phyloP scores from a whole-genome alignment of 2,888 invertebrate species.

The Hypomecis punctinalis region DNA sequence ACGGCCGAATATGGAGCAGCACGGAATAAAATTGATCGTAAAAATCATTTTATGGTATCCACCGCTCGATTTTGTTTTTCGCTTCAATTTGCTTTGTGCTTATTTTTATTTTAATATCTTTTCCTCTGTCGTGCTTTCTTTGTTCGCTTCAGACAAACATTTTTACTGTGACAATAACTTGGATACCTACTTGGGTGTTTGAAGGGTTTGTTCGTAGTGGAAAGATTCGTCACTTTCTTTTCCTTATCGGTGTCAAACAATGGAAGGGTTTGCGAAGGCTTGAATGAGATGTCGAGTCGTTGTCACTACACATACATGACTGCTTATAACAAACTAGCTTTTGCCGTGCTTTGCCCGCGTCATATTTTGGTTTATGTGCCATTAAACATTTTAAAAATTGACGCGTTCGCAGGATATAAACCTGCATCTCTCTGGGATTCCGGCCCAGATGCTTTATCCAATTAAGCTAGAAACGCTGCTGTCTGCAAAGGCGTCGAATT shows the following conservation, averaged over 20 bases:
- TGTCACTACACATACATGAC: not conserved
- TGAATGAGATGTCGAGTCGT: not conserved
- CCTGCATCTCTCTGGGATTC: no score
- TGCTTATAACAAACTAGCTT: not conserved
- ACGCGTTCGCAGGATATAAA: no score
- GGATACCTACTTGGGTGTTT: slow-evolving; percentile 9
- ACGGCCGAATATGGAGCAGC: slow-evolving; percentile 29
- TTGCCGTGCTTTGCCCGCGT: not conserved
- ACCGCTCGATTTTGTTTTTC: slow-evolving; percentile 25
- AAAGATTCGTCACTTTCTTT: slow-evolving; percentile 11
- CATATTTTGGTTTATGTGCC: no score
- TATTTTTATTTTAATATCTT: slow-evolving; percentile 26
- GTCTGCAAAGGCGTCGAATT: no score
- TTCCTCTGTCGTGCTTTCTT: slow-evolving; percentile 7
- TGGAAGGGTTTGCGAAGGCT: not conserved
- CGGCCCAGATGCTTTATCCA: no score
- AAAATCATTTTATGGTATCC: slow-evolving; percentile 32
- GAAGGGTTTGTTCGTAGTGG: slow-evolving; percentile 11
- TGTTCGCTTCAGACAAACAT: slow-evolving; percentile 13
- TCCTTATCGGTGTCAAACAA: slow-evolving; percentile 13
- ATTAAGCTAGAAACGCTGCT: no score
- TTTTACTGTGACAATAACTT: slow-evolving; percentile 18
- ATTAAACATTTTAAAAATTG: no score
- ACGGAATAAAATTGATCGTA: slow-evolving; percentile 29
- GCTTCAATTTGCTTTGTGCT: slow-evolving; percentile 21